These are phyloP conservation scores for Germaria angustata DNA, from an alignment of 2,888 invertebrate genomes.

Conservation along the genomic window DNA sequence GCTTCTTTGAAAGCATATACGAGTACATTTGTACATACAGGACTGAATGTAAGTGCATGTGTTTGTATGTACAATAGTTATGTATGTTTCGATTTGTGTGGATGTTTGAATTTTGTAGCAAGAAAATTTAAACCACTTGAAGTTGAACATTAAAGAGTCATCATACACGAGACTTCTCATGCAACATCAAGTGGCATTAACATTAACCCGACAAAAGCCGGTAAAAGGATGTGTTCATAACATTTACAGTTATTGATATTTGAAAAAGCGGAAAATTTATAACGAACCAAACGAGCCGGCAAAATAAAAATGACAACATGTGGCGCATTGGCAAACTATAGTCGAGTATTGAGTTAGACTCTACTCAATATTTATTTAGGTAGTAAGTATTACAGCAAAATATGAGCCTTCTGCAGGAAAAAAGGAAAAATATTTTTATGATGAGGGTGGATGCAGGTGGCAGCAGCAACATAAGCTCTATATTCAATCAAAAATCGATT, in stretches of 20 bases:
- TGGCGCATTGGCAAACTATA: slow-evolving; percentile 41
- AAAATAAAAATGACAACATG: slow-evolving; percentile 63
- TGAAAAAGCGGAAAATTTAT: slow-evolving; percentile 79
- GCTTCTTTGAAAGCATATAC: neutral
- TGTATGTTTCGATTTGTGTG: too few species aligned
- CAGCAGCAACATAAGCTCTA: slow-evolving; percentile 72
- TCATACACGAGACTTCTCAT: slow-evolving; percentile 52
- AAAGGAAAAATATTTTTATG: neutral
- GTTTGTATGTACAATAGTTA: neutral
- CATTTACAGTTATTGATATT: slow-evolving; percentile 80
- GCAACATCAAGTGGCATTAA: slow-evolving; percentile 64
- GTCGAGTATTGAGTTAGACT: neutral
- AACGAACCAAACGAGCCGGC: slow-evolving; percentile 72
- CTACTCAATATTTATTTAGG: slow-evolving; percentile 34
- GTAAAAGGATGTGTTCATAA: slow-evolving; percentile 78
- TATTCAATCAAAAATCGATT: slow-evolving; percentile 81
- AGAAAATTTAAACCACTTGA: slow-evolving; percentile 55
- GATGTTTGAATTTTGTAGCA: slow-evolving; percentile 13
- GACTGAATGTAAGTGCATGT: neutral
- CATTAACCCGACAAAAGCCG: slow-evolving; percentile 68
- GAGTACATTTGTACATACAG: neutral
- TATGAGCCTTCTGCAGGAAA: slow-evolving; percentile 7
- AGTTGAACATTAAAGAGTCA: slow-evolving; percentile 58
- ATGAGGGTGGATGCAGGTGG: slow-evolving; percentile 41
- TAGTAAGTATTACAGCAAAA: neutral